Base-by-base conservation (phyloP, 1,140 invertebrate genomes). In the Nebria ingens region DNA sequence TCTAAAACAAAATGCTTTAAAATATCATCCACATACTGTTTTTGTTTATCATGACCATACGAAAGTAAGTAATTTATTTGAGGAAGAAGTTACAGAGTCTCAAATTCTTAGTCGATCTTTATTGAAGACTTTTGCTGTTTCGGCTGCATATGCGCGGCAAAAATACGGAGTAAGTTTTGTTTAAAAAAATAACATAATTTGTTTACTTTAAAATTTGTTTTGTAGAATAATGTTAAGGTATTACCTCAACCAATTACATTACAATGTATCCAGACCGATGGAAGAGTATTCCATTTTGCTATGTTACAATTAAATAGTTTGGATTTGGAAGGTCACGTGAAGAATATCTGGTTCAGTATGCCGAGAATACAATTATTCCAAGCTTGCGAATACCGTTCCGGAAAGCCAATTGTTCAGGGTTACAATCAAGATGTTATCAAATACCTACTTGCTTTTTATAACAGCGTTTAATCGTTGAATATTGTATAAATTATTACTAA, bases 281-380 rank as follows among this genome's bases (percentile, higher is more conserved):
- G 87, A 13, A 72, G 79, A 55, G 67, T 73, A 4, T 89, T 89
- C 64, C 81, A 91, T 65, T 93, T 93, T 69, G 83, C 83, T 9
- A 78, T 89, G 29, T 82, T 89, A 58, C 89, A 94, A 71, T 71
- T 95, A n/a, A 93, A 94, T 65, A 91, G 88, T 1, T 70, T 92
- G 17, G 74, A 88, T 69, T 60, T 89, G 2, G 73, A 81, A 65
- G 71, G 78, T 22, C 79, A 79, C n/a, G 68, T 76, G 1, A 89
- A 84, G 65, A 94, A 95, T 71, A 77, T 87, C 59, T 89, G 85
- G 78, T 94, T 87, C 77, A 76, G 80, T 55, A 78, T 79, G 45
- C 77, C 79, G 19, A 72, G 75, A 58, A 70, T 86, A 38, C 67
- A 79, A 58, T 62, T 94, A n/a, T 93, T 83, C 66, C 67, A 80